These are phyloP conservation scores for Corbicula japonica DNA, from an alignment of 2,888 invertebrate genomes.

Conservation along the genomic window DNA sequence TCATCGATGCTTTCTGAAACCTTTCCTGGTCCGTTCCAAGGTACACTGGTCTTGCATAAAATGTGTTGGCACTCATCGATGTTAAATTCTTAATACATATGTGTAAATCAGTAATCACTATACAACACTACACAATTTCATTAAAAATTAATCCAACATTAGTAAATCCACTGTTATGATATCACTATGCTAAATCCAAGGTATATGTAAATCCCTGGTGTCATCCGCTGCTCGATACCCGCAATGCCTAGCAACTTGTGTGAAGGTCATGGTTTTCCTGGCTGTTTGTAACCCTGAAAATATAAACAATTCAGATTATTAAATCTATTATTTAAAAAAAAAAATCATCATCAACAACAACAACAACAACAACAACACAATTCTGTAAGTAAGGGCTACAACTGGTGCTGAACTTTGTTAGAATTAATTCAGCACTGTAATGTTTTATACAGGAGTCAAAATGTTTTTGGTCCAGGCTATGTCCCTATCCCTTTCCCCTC, in stretches of 20 bases:
- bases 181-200: constrained; percentile 13
- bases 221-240: background rate
- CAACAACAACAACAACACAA: too few relatives aligned
- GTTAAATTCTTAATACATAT: background rate
- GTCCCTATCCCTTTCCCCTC: too few relatives aligned
- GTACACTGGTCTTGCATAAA: constrained; percentile 57
- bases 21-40: constrained; percentile 22
- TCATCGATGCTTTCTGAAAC: background rate
- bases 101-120: background rate
- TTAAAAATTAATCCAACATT: background rate
- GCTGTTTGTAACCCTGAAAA: background rate
- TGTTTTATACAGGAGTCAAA: too few relatives aligned
- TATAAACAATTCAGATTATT: background rate
- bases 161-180: background rate
- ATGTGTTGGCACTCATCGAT: constrained; percentile 41
- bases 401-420: too few relatives aligned
- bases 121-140: background rate
- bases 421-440: too few relatives aligned
- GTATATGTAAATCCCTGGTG: constrained; percentile 22
- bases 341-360: background rate
- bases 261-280: constrained; percentile 5
- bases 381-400: too few relatives aligned
- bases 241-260: background rate
- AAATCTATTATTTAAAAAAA: background rate
- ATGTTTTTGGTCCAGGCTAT: too few relatives aligned